Conservation (phyloP, 2,113 vertebrate genomes). For the Hydropotes inermis region DNA sequence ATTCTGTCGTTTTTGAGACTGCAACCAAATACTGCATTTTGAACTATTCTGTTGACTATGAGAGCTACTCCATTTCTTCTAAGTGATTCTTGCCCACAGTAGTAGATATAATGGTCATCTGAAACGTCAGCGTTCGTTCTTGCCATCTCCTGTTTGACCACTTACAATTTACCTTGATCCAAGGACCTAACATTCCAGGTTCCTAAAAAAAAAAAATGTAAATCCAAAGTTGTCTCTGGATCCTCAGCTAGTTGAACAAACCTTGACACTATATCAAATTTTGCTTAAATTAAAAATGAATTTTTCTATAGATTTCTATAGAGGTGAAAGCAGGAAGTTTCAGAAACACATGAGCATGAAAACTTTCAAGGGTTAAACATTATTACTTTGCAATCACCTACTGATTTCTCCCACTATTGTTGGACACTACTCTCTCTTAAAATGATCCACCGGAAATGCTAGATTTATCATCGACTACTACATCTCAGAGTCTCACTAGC, state of each 20-base stretch:
- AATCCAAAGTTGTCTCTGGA: background rate
- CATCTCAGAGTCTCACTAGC: background rate
- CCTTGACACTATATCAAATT: background rate
- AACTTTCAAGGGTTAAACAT: background rate
- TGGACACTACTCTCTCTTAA: background rate
- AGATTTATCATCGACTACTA: background rate
- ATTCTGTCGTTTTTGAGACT: too few relatives aligned
- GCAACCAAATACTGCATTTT: too few relatives aligned
- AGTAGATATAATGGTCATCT: too few relatives aligned
- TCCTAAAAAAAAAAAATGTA: background rate
- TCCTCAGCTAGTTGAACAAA: background rate
- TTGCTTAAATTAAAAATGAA: slow-evolving; percentile 5
- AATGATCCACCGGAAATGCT: background rate
- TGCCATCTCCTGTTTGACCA: too few relatives aligned
- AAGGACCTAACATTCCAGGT: too few relatives aligned
- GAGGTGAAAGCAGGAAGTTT: background rate
- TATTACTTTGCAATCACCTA: background rate
- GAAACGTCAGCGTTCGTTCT: too few relatives aligned
- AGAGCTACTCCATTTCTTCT: too few relatives aligned
- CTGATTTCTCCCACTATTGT: background rate
- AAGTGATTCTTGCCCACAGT: too few relatives aligned
- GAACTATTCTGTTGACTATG: too few relatives aligned
- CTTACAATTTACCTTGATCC: too few relatives aligned
- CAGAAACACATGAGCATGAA: background rate
- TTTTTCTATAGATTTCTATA: background rate